A percentile compares a stretch with the other conserved stretches of the same genome.
These are phyloP conservation scores for Drosophila leonis DNA, from an alignment of 2,888 invertebrate genomes.

Conservation along the genomic window DNA sequence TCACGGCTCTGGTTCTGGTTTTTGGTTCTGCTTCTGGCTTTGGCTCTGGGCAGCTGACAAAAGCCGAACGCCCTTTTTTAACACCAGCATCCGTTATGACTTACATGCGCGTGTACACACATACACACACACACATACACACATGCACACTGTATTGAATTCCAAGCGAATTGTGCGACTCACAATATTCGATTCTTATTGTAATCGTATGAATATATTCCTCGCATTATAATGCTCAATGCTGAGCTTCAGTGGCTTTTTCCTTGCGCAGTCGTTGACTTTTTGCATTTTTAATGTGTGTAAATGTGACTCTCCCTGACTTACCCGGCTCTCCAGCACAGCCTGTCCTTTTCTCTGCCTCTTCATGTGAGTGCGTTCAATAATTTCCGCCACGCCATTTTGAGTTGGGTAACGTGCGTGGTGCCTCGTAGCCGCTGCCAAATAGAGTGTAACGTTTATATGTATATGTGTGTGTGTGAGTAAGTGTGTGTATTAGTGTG, in stretches of 20 bases:
- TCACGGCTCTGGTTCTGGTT: slow-evolving; percentile 27
- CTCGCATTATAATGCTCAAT: slow-evolving; percentile 68
- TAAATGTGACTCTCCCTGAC: slow-evolving; percentile 44
- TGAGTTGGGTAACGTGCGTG: slow-evolving; percentile 71
- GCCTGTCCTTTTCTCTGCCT: slow-evolving; percentile 5
- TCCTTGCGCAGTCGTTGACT: slow-evolving; percentile 74
- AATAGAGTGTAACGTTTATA: slow-evolving; percentile 73
- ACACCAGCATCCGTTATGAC: slow-evolving; percentile 49
- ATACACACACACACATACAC: background rate
- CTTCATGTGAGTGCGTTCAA: slow-evolving; percentile 67
- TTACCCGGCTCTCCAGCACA: background rate
- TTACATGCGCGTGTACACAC: slow-evolving; percentile 14
- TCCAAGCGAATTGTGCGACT: slow-evolving; percentile 49
- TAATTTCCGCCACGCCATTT: slow-evolving; percentile 75
- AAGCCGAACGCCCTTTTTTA: slow-evolving; percentile 44
- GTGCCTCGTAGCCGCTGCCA: slow-evolving; percentile 66
- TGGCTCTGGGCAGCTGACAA: slow-evolving; percentile 37
- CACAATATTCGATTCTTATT: slow-evolving; percentile 77
- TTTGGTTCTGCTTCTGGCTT: slow-evolving; percentile 12
- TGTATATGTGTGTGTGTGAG: background rate
- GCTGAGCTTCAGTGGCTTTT: slow-evolving; percentile 73
- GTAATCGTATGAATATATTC: slow-evolving; percentile 80
- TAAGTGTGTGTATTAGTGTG: slow-evolving; percentile 24
- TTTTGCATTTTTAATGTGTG: slow-evolving; percentile 77
- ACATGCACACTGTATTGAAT: slow-evolving; percentile 25